Percentiles rank a stretch among this genome's conserved stretches.
These are phyloP conservation scores for Zaprionus nigranus DNA, from an alignment of 1,140 invertebrate genomes.

Conservation along the genomic window DNA sequence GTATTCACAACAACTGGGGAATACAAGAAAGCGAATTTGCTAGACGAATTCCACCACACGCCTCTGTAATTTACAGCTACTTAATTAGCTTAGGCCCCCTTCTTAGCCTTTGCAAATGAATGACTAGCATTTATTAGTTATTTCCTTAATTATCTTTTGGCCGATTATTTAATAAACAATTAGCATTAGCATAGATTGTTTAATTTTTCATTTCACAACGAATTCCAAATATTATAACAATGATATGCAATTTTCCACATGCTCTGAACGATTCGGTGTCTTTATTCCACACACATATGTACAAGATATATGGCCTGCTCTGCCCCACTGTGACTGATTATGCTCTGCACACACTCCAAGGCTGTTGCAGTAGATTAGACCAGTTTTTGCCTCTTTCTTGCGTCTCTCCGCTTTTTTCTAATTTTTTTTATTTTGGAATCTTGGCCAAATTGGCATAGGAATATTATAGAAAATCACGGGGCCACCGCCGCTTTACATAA, in stretches of 20 bases:
- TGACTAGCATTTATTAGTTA: background rate
- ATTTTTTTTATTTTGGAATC: conserved; percentile 33
- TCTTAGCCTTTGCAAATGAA: background rate
- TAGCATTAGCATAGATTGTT: conserved; percentile 67
- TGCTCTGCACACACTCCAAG: conserved; percentile 20
- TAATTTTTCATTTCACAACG: conserved; percentile 45
- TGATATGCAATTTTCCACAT: background rate
- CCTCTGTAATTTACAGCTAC: conserved; percentile 30
- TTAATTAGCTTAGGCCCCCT: conserved; percentile 10
- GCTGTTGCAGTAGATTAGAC: conserved; percentile 35
- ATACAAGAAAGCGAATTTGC: background rate
- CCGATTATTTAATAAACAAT: conserved; percentile 57
- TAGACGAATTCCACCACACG: background rate
- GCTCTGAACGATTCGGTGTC: background rate
- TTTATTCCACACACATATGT: background rate
- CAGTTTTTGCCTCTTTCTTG: conserved; percentile 18
- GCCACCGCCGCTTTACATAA: background rate
- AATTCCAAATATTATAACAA: conserved; percentile 7
- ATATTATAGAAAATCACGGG: conserved; percentile 55
- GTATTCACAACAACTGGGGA: too few species aligned
- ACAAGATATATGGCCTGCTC: background rate
- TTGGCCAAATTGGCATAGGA: conserved; percentile 27
- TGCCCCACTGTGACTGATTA: background rate
- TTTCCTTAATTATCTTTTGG: conserved; percentile 52
- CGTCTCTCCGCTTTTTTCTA: background rate